These are phyloP conservation scores for Asteroscopus sphinx DNA, from an alignment of 2,888 invertebrate species.

Conservation along the genomic window DNA sequence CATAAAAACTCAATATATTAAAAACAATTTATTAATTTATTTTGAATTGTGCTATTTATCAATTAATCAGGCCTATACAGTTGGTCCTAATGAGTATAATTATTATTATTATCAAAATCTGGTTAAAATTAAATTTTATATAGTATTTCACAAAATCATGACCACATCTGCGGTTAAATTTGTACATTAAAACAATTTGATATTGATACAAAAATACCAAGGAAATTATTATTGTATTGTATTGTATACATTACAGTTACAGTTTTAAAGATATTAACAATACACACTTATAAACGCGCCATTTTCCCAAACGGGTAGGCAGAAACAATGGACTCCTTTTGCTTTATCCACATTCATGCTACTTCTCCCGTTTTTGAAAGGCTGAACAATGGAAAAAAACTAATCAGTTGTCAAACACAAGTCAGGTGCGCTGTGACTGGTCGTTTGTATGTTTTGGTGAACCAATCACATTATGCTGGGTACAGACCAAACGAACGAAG, in stretches of 20 bases:
- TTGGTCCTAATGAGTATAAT: conserved; percentile 45
- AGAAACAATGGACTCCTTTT: conserved; percentile 18
- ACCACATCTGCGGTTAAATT: conserved; percentile 11
- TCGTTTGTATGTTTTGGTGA: too few relatives aligned
- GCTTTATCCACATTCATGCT: neutral
- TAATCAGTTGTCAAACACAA: too few relatives aligned
- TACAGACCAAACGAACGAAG: too few relatives aligned
- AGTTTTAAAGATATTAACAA: conserved; percentile 18
- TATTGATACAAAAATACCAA: conserved; percentile 42
- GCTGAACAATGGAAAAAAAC: too few relatives aligned
- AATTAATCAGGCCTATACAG: conserved; percentile 13
- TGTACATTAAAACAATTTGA: conserved; percentile 26
- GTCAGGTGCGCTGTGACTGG: too few relatives aligned
- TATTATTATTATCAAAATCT: conserved; percentile 13
- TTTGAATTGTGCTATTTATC: conserved; percentile 14
- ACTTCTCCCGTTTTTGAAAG: too few relatives aligned
- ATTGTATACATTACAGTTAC: conserved; percentile 23
- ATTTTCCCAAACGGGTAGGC: neutral
- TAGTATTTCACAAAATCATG: conserved; percentile 1
- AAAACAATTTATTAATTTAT: too few relatives aligned
- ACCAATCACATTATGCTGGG: too few relatives aligned
- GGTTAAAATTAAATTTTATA: conserved; percentile 10
- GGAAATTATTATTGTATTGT: conserved; percentile 46
- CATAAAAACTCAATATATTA: neutral
- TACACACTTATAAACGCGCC: conserved; percentile 10